Evolutionary conservation across 2,797 vertebrate species (phyloP).

Genomic region (Enteromius fasciolatus): DNA sequence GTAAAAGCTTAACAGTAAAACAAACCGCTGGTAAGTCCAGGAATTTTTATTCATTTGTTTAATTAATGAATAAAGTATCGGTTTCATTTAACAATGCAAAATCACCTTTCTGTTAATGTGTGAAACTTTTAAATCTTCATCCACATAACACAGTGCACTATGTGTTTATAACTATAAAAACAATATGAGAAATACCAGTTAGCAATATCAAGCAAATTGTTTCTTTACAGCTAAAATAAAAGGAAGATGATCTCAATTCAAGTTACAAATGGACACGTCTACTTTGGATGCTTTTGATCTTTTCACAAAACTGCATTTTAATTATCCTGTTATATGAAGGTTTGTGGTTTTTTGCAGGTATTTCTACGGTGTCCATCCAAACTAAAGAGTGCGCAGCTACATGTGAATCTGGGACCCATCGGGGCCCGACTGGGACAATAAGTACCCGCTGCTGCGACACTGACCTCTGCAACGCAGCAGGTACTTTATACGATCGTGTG

Average conservation of each 20-base stretch:
- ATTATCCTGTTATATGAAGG: not conserved
- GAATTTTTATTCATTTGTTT: not conserved
- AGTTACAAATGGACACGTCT: too few relatives aligned
- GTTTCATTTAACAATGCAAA: too few relatives aligned
- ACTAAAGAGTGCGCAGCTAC: rapidly evolving
- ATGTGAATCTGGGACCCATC: not conserved
- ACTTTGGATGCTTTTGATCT: too few relatives aligned
- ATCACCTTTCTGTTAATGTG: too few relatives aligned
- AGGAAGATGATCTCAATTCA: too few relatives aligned
- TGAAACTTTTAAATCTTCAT: too few relatives aligned
- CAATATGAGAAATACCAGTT: too few relatives aligned
- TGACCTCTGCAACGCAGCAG: not conserved
- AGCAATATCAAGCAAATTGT: too few relatives aligned
- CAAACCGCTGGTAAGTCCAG: not conserved
- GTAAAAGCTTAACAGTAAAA: rapidly evolving
- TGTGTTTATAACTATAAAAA: too few relatives aligned
- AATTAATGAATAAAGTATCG: too few relatives aligned
- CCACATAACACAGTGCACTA: too few relatives aligned
- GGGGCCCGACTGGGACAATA: not conserved
- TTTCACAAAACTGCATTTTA: not conserved
- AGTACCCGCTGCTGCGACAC: not conserved
- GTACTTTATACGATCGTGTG: not conserved
- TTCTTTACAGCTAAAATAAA: too few relatives aligned
- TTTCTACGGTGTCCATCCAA: rapidly evolving
- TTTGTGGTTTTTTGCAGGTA: not conserved